Evolutionary conservation across 2,888 invertebrate species (phyloP).

Genomic region (Trissolcus brochymenae): DNA sequence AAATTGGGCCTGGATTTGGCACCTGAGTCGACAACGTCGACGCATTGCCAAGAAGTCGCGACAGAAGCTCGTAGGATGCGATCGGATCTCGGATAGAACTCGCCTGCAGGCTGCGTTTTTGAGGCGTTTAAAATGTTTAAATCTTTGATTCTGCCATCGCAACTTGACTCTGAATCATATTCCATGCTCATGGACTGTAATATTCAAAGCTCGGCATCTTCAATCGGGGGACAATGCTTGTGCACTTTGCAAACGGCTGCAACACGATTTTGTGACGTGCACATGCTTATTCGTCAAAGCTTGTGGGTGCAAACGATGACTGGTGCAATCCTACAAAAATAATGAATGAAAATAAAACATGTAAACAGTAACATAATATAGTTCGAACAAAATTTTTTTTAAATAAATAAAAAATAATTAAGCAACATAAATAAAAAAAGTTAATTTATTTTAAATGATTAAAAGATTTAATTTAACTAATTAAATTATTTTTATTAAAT

Average conservation of each 20-base stretch:
- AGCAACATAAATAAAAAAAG: too few species aligned
- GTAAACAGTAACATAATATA: too few species aligned
- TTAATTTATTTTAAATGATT: too few species aligned
- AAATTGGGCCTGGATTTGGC: constrained; percentile 13
- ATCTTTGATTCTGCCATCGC: constrained; percentile 65
- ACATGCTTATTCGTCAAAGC: too few species aligned
- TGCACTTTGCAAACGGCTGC: too few species aligned
- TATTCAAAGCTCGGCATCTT: constrained; percentile 48
- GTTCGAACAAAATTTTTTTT: too few species aligned
- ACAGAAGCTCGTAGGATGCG: constrained; percentile 23
- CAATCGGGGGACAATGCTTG: constrained; percentile 2
- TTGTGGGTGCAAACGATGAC: too few species aligned
- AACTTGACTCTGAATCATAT: constrained; percentile 70
- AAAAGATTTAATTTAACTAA: too few species aligned
- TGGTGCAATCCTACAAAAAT: background rate
- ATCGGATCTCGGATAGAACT: constrained; percentile 27
- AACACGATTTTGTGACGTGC: too few species aligned
- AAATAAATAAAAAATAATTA: too few species aligned
- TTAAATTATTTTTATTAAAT: too few species aligned
- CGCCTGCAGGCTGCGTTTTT: background rate
- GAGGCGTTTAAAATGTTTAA: constrained; percentile 56
- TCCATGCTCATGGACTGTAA: constrained; percentile 64
- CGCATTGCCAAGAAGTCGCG: constrained; percentile 51
- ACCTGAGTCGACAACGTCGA: constrained; percentile 33
- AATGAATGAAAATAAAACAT: too few species aligned